phyloP scores from a whole-genome alignment of 1,140 invertebrate species.

The Eufriesea mexicana region DNA sequence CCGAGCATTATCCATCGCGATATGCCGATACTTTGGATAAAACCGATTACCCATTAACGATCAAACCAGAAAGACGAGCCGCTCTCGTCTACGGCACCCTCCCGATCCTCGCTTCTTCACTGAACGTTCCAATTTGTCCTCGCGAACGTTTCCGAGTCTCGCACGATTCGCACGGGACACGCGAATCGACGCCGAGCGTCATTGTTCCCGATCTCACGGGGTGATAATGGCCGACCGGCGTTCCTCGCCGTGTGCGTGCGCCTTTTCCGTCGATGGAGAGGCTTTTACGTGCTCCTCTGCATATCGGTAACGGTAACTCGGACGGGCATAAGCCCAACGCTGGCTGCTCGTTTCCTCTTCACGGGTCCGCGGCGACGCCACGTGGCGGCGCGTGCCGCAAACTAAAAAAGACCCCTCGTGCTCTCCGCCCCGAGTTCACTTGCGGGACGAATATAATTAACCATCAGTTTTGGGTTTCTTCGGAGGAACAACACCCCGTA shows the following conservation, averaged over 20 bases:
- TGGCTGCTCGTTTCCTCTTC: constrained; percentile 75
- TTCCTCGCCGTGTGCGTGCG: background rate
- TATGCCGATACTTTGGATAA: too few species aligned
- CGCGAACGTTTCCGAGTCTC: background rate
- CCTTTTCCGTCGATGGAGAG: constrained; percentile 34
- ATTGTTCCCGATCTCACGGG: constrained; percentile 57
- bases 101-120: too few species aligned
- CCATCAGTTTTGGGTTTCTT: constrained; percentile 82
- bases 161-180: background rate
- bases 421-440: constrained; percentile 70
- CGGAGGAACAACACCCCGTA: constrained; percentile 63
- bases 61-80: too few species aligned
- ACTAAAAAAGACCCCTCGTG: constrained; percentile 78
- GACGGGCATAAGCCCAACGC: constrained; percentile 43
- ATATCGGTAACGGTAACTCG: constrained; percentile 77
- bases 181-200: constrained; percentile 30
- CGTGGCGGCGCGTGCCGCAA: constrained; percentile 81
- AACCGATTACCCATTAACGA: too few species aligned
- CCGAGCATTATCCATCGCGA: too few species aligned
- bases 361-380: constrained; percentile 69
- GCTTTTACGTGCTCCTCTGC: constrained; percentile 1
- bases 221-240: constrained; percentile 56
- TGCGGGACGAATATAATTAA: constrained; percentile 80
- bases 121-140: constrained; percentile 9
- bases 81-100: too few species aligned